Conservation (phyloP, 2,113 vertebrate genomes). For the Orcinus orca region DNA sequence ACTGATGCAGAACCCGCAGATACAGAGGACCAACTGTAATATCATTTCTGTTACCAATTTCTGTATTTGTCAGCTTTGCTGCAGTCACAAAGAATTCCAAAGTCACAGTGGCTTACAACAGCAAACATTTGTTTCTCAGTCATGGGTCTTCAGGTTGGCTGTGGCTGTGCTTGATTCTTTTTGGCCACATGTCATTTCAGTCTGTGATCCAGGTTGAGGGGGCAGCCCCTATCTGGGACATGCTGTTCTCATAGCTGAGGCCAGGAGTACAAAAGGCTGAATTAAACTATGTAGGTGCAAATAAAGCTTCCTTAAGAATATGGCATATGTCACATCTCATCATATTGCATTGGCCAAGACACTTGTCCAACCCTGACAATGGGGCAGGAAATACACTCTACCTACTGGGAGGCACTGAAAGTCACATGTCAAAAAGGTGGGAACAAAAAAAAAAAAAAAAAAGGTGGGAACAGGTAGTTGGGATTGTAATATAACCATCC, state of each 20-base stretch:
- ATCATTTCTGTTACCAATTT: conserved; percentile 8
- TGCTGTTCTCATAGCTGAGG: conserved; percentile 20
- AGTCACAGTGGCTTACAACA: conserved; percentile 14
- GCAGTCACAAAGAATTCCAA: conserved; percentile 17
- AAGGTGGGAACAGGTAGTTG: not conserved
- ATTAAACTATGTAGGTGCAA: not conserved
- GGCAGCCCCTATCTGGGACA: not conserved
- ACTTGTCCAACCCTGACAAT: not conserved
- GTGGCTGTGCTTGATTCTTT: conserved; percentile 15
- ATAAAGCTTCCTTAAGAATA: conserved; percentile 33
- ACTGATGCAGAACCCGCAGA: not conserved
- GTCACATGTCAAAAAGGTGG: not conserved
- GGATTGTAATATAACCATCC: not conserved
- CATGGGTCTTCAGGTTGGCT: not conserved
- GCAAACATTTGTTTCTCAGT: conserved; percentile 6
- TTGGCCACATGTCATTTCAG: conserved; percentile 30
- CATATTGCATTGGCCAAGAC: not conserved
- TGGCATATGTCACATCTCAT: not conserved
- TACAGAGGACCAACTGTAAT: not conserved
- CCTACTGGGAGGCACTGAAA: not conserved
- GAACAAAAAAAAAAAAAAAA: not conserved
- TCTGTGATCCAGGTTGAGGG: conserved; percentile 6
- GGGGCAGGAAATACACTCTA: not conserved
- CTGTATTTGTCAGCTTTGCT: conserved; percentile 43
- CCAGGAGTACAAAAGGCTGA: not conserved